A percentile compares a stretch with the other conserved stretches of the same genome.
These are phyloP conservation scores for Dicrostonyx torquatus DNA, from an alignment of 2,797 vertebrate species.

Conservation along the genomic window DNA sequence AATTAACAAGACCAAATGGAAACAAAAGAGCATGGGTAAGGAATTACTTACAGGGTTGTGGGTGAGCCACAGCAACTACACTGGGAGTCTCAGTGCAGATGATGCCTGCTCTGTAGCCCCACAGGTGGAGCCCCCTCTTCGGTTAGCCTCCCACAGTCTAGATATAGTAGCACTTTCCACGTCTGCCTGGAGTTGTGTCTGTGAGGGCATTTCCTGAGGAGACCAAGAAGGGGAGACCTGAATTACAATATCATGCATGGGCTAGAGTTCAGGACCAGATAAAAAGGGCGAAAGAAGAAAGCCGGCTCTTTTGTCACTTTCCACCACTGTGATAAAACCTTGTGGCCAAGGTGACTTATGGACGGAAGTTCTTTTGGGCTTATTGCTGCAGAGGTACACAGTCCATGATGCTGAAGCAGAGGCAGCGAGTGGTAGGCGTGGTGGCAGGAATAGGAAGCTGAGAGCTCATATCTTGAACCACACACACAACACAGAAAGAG, in stretches of 20 bases:
- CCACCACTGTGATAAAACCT: not conserved
- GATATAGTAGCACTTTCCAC: not conserved
- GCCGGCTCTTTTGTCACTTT: not conserved
- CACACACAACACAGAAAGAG: not conserved
- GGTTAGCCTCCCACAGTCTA: not conserved
- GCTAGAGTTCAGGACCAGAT: not conserved
- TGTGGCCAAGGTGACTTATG: not conserved
- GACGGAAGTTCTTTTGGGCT: not conserved
- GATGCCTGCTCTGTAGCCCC: not conserved
- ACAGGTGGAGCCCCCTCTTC: not conserved
- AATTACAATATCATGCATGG: not conserved
- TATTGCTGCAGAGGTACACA: not conserved
- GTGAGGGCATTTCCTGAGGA: not conserved
- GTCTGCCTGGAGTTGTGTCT: not conserved
- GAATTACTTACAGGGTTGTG: not conserved
- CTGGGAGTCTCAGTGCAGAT: not conserved
- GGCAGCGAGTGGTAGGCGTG: not conserved
- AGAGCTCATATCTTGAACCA: not conserved
- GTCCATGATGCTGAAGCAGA: not conserved
- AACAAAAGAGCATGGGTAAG: not conserved
- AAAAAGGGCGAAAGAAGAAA: not conserved
- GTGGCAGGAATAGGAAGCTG: not conserved
- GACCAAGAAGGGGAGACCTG: not conserved
- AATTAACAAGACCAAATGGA: not conserved
- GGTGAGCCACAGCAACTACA: not conserved